Conservation (phyloP, 2,113 vertebrate genomes). For the Nipponia nippon region DNA sequence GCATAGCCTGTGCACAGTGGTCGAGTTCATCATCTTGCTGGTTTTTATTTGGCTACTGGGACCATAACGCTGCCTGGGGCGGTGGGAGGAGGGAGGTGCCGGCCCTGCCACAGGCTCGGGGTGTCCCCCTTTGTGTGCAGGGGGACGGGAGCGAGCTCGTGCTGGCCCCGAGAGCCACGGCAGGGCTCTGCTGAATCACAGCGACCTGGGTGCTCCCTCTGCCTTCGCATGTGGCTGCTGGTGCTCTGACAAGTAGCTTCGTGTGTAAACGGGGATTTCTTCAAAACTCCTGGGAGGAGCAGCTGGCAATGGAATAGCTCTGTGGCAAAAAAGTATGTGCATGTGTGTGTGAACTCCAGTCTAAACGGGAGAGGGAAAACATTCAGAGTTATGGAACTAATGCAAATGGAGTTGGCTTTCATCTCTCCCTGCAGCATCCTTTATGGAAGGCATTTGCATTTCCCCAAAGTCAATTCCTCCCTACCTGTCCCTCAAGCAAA, state of each 20-base stretch:
- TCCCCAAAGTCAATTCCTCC: constrained; percentile 12
- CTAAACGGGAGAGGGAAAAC: constrained; percentile 21
- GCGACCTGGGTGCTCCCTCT: not conserved
- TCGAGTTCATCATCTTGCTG: not conserved
- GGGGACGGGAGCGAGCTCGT: not conserved
- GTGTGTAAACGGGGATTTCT: not conserved
- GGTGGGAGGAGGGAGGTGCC: not conserved
- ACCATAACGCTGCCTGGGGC: accelerated
- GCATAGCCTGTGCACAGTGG: not conserved
- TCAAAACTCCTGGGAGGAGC: not conserved
- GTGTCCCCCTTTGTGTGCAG: not conserved
- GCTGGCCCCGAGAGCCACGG: not conserved
- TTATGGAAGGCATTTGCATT: constrained; percentile 50
- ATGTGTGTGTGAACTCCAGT: not conserved
- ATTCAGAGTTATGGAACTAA: constrained; percentile 45
- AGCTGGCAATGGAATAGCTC: not conserved
- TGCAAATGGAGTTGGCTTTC: constrained; percentile 55
- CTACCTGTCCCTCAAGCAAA: constrained; percentile 15
- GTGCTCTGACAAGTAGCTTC: not conserved
- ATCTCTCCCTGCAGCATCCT: constrained; percentile 52
- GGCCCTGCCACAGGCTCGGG: not conserved
- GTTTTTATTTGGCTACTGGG: not conserved
- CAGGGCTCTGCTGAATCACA: not conserved
- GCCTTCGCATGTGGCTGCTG: not conserved
- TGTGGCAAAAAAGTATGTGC: not conserved